A percentile compares a stretch with the other conserved stretches of the same genome.
phyloP scores from a whole-genome alignment of 1,140 invertebrate species.

The Platorchestia sp. region DNA sequence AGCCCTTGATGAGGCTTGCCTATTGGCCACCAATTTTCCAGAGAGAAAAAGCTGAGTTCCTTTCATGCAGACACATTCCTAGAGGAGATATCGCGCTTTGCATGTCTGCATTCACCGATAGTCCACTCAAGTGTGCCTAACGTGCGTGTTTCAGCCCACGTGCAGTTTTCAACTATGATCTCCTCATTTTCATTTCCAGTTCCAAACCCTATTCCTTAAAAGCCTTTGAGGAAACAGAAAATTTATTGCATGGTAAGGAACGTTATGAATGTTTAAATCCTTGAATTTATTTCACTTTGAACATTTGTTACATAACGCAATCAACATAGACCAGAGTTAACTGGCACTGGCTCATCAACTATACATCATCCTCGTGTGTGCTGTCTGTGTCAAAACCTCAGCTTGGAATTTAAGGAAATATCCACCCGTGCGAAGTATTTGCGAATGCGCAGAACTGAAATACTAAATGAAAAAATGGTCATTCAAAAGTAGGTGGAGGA shows the following conservation, averaged over 20 bases:
- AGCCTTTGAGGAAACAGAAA: neutral
- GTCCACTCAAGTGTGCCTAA: neutral
- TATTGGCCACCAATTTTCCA: constrained; percentile 11
- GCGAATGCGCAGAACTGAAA: no score
- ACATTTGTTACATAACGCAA: no score
- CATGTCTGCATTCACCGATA: neutral
- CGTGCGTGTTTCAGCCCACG: neutral
- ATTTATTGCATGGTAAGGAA: neutral
- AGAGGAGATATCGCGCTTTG: neutral
- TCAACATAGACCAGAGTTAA: no score
- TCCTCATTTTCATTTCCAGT: neutral
- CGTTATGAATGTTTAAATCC: neutral
- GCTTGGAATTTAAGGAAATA: no score
- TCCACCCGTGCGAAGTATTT: no score
- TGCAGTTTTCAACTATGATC: neutral
- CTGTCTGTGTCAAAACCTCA: no score
- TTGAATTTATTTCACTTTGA: no score
- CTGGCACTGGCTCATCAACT: no score
- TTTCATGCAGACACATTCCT: neutral
- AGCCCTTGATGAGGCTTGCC: constrained; percentile 49
- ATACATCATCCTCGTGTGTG: no score
- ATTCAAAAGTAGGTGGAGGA: neutral
- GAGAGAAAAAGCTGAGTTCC: neutral
- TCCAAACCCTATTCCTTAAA: neutral
- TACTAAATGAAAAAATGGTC: no score